A percentile compares a stretch with the other conserved stretches of the same genome.
phyloP scores from a whole-genome alignment of 2,797 vertebrate genomes.

The Falco concolor region DNA sequence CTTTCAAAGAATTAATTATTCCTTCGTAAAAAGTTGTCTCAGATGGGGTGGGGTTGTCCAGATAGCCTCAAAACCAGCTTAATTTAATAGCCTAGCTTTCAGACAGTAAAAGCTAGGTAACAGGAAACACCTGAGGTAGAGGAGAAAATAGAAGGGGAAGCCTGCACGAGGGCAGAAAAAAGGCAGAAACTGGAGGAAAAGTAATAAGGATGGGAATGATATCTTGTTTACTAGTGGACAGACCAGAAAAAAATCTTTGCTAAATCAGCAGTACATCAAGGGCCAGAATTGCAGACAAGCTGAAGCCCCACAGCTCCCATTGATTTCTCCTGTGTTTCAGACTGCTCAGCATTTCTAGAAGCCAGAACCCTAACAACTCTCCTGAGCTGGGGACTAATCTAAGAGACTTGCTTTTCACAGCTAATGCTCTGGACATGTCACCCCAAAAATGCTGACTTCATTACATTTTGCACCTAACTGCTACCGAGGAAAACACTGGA shows the following conservation, averaged over 20 bases:
- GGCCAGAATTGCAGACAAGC: background rate
- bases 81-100: background rate
- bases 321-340: background rate
- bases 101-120: background rate
- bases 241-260: background rate
- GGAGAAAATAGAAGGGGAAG: background rate
- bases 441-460: background rate
- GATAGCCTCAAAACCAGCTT: background rate
- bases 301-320: background rate
- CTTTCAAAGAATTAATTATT: background rate
- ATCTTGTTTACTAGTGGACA: background rate
- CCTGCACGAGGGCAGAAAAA: background rate
- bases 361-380: background rate
- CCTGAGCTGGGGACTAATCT: background rate
- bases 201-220: background rate
- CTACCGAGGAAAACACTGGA: background rate
- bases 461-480: background rate
- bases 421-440: background rate
- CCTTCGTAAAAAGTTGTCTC: background rate
- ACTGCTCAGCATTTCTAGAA: background rate
- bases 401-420: background rate
- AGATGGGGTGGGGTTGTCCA: background rate
- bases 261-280: background rate
- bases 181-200: background rate
- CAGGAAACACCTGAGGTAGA: background rate